These are phyloP conservation scores for Onychomys leucogaster DNA, from an alignment of 2,797 vertebrate genomes.

Conservation along the genomic window DNA sequence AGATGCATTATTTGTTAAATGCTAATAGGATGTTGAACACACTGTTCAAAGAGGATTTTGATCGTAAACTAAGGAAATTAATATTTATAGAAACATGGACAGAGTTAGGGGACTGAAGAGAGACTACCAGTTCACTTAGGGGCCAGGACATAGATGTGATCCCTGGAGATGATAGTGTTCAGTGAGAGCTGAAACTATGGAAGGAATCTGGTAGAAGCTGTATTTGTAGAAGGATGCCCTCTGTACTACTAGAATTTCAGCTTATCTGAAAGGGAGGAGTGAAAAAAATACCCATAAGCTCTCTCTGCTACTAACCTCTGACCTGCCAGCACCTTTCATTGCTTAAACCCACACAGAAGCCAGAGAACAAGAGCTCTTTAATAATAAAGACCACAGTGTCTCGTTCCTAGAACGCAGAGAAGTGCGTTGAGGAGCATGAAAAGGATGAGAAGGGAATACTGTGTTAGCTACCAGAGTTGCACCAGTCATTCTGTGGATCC, in stretches of 20 bases:
- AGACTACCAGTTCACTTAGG: background rate
- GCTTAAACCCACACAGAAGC: background rate
- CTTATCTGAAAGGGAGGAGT: background rate
- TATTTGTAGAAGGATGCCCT: background rate
- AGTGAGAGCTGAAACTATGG: background rate
- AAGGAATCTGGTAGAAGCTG: background rate
- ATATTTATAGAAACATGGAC: background rate
- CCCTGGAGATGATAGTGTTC: background rate
- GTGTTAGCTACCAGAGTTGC: background rate
- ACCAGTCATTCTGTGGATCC: background rate
- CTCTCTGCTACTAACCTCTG: background rate
- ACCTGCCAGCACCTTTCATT: background rate
- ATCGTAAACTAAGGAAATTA: background rate
- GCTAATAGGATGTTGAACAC: background rate
- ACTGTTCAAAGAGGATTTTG: background rate
- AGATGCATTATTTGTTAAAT: background rate
- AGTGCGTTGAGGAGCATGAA: background rate
- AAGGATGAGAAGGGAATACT: background rate
- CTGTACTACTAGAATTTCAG: background rate
- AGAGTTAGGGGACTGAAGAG: background rate
- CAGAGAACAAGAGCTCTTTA: background rate
- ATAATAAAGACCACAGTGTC: background rate
- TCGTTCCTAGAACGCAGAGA: background rate
- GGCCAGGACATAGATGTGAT: background rate
- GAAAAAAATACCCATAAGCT: background rate